Evolutionary conservation across 2,888 invertebrate genomes (phyloP).

Genomic region (Prostheceraeus crozeri): DNA sequence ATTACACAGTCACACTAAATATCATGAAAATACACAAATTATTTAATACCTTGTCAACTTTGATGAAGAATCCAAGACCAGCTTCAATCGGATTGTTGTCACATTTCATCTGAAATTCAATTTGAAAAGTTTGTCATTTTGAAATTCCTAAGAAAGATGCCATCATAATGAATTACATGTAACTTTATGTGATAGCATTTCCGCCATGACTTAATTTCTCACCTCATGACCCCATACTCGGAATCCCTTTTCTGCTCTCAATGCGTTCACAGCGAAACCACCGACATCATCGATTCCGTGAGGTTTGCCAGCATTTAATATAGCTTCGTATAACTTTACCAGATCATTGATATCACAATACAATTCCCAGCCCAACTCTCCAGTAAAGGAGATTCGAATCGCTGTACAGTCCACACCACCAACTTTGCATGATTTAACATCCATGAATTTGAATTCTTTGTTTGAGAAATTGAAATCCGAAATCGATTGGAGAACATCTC

Average conservation of each 20-base stretch:
- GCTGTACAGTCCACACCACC: slow-evolving; percentile 48
- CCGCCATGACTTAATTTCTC: slow-evolving; percentile 29
- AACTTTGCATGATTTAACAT: slow-evolving; percentile 46
- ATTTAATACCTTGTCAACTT: slow-evolving; percentile 48
- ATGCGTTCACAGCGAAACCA: slow-evolving; percentile 54
- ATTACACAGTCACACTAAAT: no score
- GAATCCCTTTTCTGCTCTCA: slow-evolving; percentile 59
- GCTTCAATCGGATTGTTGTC: slow-evolving; percentile 58
- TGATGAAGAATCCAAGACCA: slow-evolving; percentile 54
- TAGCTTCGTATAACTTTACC: slow-evolving; percentile 50
- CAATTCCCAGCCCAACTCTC: slow-evolving; percentile 58
- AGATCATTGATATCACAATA: slow-evolving; percentile 53
- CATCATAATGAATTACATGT: no score
- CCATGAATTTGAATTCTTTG: slow-evolving; percentile 53
- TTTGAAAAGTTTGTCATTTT: background rate
- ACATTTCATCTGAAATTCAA: slow-evolving; percentile 54
- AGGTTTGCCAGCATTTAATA: slow-evolving; percentile 50
- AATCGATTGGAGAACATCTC: slow-evolving; percentile 50
- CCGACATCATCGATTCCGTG: slow-evolving; percentile 57
- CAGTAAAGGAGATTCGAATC: slow-evolving; percentile 54
- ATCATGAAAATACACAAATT: no score
- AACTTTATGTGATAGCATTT: no score
- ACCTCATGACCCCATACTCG: slow-evolving; percentile 57
- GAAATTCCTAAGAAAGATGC: background rate
- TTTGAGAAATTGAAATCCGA: slow-evolving; percentile 48